Evolutionary conservation across 2,888 invertebrate species (phyloP), one percentile per base, ranked within the genome.

Genomic region (Drosophila neutralis): DNA sequence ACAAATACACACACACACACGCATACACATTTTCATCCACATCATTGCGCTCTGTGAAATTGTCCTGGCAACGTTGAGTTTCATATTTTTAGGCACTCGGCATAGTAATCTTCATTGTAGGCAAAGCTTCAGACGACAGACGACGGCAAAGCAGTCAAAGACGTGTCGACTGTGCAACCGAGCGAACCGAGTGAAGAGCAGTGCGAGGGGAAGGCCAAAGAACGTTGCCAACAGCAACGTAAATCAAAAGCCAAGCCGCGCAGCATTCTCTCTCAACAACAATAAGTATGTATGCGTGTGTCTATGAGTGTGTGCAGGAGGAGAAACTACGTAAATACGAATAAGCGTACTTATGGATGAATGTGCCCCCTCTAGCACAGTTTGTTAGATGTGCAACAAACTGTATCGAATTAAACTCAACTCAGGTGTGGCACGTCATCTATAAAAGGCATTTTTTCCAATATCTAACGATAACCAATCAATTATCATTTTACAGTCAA

Each of bases 61-160:
- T 82, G 83, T 82, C 82, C 83, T 83, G 81, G 83, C 75, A 82
- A 80, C 74, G 72, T 64, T 67, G 48, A 77, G 68, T 64, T 80
- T 76, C 75, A 66, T 79, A 66, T 77, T 81, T 73, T 81, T 77
- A 77, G 73, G 82, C 78, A 73, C 73, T 69, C 65, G 51, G 80
- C 64, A 64, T 61, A 78, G 72, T 76, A 62, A 77, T 77, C 74
- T 68, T 49, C 35, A 59, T 45, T 69, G 81, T 73, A 58, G 67
- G 64, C 79, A 68, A 77, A 73, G 82, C 81, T 67, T 53, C 38
- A 38, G 38, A 71, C 80, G 64, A 48, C 35, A 38, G 38, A 67
- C 67, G 76, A 70, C 52, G 61, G 42, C 52, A 56, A 42, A 29
- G 68, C 61, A 33, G 73, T 51, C 59, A 62, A 38, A 54, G 48